phyloP scores from a whole-genome alignment of 2,797 vertebrate species.

The Jordanella pulchra region DNA sequence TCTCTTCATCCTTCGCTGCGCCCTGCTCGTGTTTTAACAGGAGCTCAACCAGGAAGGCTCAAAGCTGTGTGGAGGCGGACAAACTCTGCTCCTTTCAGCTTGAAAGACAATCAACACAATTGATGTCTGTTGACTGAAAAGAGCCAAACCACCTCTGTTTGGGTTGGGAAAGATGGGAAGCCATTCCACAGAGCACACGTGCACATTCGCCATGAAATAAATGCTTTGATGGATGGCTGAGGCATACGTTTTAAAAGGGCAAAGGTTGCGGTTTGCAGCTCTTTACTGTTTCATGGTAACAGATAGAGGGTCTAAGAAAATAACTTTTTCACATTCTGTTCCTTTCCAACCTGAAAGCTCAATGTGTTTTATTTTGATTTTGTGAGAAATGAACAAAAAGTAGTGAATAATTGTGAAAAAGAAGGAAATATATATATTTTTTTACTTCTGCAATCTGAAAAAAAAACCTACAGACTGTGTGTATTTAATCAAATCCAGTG shows the following conservation, averaged over 20 bases:
- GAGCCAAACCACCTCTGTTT: conserved; percentile 53
- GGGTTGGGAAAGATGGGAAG: conserved; percentile 39
- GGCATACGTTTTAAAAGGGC: conserved; percentile 18
- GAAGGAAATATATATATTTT: neutral
- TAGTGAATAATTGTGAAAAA: neutral
- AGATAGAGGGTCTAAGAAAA: neutral
- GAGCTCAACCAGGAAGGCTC: conserved; percentile 52
- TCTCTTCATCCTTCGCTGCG: conserved; percentile 25
- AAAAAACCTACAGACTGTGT: neutral
- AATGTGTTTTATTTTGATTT: neutral
- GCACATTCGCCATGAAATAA: conserved; percentile 25
- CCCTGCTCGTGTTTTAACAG: conserved; percentile 44
- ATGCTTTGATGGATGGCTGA: conserved; percentile 26
- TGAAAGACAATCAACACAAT: conserved; percentile 56
- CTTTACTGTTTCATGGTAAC: conserved; percentile 4
- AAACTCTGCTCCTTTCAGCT: conserved; percentile 54
- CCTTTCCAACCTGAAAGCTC: neutral
- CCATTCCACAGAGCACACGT: conserved; percentile 8
- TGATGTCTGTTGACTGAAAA: conserved; percentile 46
- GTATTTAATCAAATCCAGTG: neutral
- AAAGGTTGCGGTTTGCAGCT: neutral
- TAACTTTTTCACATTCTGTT: neutral
- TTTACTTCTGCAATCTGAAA: neutral
- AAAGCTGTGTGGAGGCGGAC: conserved; percentile 45
- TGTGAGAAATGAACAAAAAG: neutral